Evolutionary conservation across 2,113 vertebrate genomes (phyloP).

Genomic region (Aepyceros melampus): DNA sequence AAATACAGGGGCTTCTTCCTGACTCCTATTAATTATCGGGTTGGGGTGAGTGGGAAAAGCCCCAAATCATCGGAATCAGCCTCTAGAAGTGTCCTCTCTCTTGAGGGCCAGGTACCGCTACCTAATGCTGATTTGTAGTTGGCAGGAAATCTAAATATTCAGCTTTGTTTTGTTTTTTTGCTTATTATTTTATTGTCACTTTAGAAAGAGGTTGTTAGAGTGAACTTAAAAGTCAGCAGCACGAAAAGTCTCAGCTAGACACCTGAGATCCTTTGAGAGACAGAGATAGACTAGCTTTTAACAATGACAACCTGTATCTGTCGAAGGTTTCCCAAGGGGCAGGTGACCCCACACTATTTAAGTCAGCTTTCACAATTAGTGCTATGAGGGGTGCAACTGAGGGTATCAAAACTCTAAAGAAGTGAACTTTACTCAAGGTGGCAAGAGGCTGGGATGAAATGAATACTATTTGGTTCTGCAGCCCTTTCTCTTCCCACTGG

Average conservation of each 20-base stretch:
- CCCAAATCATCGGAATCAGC: conserved; percentile 8
- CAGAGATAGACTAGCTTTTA: accelerated
- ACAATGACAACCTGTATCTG: accelerated
- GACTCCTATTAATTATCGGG: conserved; percentile 79
- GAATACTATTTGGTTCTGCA: background rate
- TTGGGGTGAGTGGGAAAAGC: conserved; percentile 55
- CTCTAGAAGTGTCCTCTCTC: conserved; percentile 19
- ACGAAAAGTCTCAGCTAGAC: background rate
- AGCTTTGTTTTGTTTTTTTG: background rate
- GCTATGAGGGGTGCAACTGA: background rate
- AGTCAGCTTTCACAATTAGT: background rate
- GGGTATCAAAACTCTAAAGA: too few relatives aligned
- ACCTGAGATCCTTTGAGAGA: background rate
- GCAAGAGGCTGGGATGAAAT: background rate
- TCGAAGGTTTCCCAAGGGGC: background rate
- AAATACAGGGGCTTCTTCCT: conserved; percentile 70
- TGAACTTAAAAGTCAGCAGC: background rate
- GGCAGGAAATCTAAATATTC: background rate
- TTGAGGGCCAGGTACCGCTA: background rate
- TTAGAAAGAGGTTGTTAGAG: background rate
- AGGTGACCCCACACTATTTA: background rate
- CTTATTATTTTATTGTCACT: background rate
- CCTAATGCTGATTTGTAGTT: background rate
- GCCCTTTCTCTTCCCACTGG: background rate
- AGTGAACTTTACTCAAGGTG: background rate